phyloP scores from a whole-genome alignment of 2,888 invertebrate genomes.

The Rhingia rostrata region DNA sequence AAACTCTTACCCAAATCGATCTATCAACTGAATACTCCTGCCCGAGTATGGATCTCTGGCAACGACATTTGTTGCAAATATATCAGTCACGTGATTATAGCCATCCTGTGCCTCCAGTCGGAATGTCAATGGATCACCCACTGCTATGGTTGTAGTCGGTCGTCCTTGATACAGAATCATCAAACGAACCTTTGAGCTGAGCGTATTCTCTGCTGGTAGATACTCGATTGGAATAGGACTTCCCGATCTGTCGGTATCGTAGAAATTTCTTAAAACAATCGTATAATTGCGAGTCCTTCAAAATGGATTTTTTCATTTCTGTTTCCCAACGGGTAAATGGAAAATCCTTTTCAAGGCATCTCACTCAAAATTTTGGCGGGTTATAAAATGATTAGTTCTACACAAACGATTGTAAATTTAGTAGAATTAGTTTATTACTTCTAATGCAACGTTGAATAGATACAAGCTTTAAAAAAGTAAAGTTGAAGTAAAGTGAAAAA shows the following conservation, averaged over 20 bases:
- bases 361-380: constrained; percentile 11
- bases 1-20: constrained; percentile 90
- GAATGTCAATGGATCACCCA: constrained; percentile 95
- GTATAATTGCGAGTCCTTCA: constrained; percentile 50
- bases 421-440: background rate
- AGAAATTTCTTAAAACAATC: constrained; percentile 82
- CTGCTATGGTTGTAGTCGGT: constrained; percentile 96
- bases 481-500: too few relatives aligned
- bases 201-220: constrained; percentile 94
- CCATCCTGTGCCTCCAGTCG: constrained; percentile 94
- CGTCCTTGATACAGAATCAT: constrained; percentile 93
- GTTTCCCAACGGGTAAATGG: background rate
- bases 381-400: constrained; percentile 57
- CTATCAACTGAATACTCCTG: constrained; percentile 93
- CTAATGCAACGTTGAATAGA: too few relatives aligned
- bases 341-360: constrained; percentile 57
- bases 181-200: constrained; percentile 93
- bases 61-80: constrained; percentile 96
- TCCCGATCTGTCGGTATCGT: constrained; percentile 89
- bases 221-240: constrained; percentile 97
- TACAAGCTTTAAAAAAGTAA: too few relatives aligned
- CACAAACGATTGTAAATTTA: constrained; percentile 36
- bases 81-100: constrained; percentile 93
- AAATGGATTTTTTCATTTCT: constrained; percentile 49
- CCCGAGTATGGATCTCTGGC: constrained; percentile 96